Percentiles rank a stretch among this genome's conserved stretches.
These are phyloP conservation scores for Furcula furcula DNA, from an alignment of 2,888 invertebrate species.

Conservation along the genomic window DNA sequence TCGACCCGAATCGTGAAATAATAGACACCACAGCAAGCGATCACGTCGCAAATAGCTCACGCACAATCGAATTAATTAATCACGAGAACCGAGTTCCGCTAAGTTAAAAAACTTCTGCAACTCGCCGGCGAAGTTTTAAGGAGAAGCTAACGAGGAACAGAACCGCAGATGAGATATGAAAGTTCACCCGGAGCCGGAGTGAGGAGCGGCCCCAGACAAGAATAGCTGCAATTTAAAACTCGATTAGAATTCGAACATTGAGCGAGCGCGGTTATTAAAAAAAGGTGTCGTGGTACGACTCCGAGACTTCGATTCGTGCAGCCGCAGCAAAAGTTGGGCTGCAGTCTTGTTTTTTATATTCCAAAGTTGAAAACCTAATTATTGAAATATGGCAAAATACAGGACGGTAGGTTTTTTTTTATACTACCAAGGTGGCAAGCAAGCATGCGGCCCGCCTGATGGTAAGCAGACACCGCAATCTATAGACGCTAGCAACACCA, in stretches of 20 bases:
- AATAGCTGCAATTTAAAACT: constrained; percentile 81
- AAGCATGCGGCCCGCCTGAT: no score
- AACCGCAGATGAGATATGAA: constrained; percentile 66
- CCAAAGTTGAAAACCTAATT: constrained; percentile 34
- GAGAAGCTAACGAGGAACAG: constrained; percentile 78
- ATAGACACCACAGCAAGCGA: constrained; percentile 64
- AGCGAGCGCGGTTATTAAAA: constrained; percentile 68
- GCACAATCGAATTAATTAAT: constrained; percentile 81
- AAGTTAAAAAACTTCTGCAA: constrained; percentile 76
- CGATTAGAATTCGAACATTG: constrained; percentile 78
- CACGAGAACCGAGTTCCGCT: constrained; percentile 62
- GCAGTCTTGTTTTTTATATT: constrained; percentile 33
- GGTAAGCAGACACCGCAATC: no score
- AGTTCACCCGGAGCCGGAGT: constrained; percentile 54
- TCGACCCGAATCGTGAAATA: constrained; percentile 70
- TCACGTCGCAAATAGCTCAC: constrained; percentile 67
- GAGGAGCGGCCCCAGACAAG: constrained; percentile 67
- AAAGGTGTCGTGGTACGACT: constrained; percentile 49
- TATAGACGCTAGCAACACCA: no score
- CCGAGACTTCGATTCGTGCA: constrained; percentile 37
- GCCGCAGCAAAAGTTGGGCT: constrained; percentile 37
- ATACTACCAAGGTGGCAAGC: no score
- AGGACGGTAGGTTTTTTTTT: constrained; percentile 22
- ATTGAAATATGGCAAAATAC: constrained; percentile 15
- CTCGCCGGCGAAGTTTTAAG: constrained; percentile 70